These are phyloP conservation scores for Corvus cornix DNA, from an alignment of 2,113 vertebrate genomes.

Conservation along the genomic window DNA sequence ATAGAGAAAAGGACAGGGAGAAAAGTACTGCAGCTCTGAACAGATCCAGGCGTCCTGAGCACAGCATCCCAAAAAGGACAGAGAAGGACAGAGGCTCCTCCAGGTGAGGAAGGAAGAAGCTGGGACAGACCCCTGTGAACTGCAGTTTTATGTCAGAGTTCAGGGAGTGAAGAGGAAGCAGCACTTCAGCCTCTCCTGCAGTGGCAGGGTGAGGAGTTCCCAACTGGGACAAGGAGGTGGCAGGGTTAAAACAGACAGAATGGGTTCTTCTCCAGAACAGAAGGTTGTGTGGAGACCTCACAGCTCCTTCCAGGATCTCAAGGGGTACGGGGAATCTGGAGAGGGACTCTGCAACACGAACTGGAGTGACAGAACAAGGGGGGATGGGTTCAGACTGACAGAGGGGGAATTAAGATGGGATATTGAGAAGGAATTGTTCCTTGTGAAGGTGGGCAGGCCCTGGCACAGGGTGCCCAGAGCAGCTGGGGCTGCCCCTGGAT, in stretches of 20 bases:
- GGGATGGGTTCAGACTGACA: not conserved
- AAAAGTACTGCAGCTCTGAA: not conserved
- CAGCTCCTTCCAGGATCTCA: too few relatives aligned
- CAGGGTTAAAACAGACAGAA: not conserved
- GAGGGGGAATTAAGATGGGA: fast-evolving
- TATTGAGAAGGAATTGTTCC: not conserved
- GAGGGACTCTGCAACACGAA: not conserved
- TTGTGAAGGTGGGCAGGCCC: not conserved
- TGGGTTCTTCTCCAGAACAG: not conserved
- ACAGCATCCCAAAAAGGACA: not conserved
- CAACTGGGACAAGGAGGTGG: not conserved
- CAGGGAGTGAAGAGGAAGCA: not conserved
- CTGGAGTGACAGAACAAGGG: fast-evolving
- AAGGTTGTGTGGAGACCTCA: not conserved
- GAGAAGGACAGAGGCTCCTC: not conserved
- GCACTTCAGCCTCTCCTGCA: not conserved
- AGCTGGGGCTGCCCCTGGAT: not conserved
- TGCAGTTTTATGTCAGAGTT: fast-evolving
- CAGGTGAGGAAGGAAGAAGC: not conserved
- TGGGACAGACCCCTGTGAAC: not conserved
- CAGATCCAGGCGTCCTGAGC: not conserved
- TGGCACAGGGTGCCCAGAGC: not conserved
- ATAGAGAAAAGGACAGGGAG: not conserved
- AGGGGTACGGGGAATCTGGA: not conserved
- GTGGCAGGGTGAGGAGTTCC: not conserved